Conservation (phyloP, 2,113 vertebrate genomes). For the Etia nguti region DNA sequence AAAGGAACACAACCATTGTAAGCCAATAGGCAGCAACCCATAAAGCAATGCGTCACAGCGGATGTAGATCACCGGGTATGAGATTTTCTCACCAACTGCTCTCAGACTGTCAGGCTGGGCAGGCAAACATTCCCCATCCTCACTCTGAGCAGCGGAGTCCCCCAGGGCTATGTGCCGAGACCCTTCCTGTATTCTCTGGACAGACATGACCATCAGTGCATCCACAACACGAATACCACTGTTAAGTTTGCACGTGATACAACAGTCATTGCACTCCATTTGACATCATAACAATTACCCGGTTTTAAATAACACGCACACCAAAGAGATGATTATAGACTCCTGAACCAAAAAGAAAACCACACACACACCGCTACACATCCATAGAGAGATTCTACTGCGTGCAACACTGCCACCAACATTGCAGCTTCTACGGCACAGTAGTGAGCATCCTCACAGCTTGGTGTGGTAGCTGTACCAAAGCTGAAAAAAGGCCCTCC, state of each 20-base stretch:
- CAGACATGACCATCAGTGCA: neutral
- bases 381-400: neutral
- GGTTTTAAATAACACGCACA: neutral
- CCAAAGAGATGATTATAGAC: neutral
- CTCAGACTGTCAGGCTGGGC: neutral
- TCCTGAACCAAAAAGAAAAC: neutral
- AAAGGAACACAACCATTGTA: neutral
- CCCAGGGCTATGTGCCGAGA: neutral
- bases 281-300: neutral
- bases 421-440: neutral
- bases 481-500: neutral
- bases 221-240: neutral
- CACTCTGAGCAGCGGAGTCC: neutral
- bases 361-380: neutral
- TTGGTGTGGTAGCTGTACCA: neutral
- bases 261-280: neutral
- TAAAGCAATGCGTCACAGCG: fast-evolving
- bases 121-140: neutral
- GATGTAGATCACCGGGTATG: neutral
- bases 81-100: neutral
- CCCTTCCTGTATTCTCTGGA: neutral
- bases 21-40: neutral
- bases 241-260: neutral
- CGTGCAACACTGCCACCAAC: neutral
- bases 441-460: neutral